Percentiles rank a stretch among this genome's conserved stretches.
phyloP scores from a whole-genome alignment of 2,888 invertebrate species.

The Hipparchia sbordonii region DNA sequence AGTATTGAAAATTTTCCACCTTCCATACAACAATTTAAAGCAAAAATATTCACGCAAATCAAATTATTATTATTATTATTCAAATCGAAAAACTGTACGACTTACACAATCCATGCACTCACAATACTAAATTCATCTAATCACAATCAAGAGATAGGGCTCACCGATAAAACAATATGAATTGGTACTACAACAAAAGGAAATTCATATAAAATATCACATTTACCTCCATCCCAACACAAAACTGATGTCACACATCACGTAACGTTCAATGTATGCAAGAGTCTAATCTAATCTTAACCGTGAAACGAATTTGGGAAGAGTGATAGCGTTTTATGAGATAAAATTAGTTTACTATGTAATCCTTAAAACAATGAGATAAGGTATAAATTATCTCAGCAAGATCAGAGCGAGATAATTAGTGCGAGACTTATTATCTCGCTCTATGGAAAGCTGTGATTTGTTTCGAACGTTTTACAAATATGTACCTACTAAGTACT shows the following conservation, averaged over 20 bases:
- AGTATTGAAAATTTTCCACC: too few relatives aligned
- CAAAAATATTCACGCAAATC: background rate
- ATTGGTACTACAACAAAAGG: background rate
- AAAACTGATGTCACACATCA: constrained; percentile 27
- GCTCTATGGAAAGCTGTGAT: too few relatives aligned
- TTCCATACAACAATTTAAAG: too few relatives aligned
- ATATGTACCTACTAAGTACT: too few relatives aligned
- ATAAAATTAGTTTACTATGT: background rate
- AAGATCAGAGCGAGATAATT: background rate
- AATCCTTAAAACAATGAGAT: background rate
- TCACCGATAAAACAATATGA: constrained; percentile 18
- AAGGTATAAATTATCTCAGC: constrained; percentile 1
- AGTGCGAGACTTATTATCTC: too few relatives aligned
- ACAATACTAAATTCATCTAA: constrained; percentile 19
- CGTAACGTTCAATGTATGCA: constrained; percentile 18
- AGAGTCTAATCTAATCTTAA: constrained; percentile 36
- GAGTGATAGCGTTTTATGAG: constrained; percentile 2
- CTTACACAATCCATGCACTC: constrained; percentile 25
- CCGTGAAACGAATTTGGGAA: constrained; percentile 28
- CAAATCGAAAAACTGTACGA: background rate
- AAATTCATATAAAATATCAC: constrained; percentile 14
- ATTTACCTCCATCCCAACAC: constrained; percentile 32
- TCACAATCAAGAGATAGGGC: constrained; percentile 19
- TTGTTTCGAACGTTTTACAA: too few relatives aligned
- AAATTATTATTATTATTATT: background rate